Base-by-base conservation (phyloP, 2,888 invertebrate genomes). In the Dynastes hyllus region DNA sequence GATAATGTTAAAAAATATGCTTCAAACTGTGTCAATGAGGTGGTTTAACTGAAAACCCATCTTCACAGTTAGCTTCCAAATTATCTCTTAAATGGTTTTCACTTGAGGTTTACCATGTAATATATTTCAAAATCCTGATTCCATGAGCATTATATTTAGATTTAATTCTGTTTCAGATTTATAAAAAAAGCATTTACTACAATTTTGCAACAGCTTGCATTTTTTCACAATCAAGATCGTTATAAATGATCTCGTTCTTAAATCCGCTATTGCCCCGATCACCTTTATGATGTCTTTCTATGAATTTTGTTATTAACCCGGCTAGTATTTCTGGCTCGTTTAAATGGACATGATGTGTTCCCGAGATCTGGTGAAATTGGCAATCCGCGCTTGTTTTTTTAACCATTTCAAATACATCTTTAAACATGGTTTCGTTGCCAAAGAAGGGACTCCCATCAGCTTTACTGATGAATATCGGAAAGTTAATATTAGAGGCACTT, bases 321-420 rank as follows among this genome's bases (percentile, higher is more conserved):
- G 37, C 69, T 11, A 79, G 27, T n/a, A 61, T 22, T 84, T 93
- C 91, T 1, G 95, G 93, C 82, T 93, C 90, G 82, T 93, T 94
- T 80, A 96, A 90, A 89, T 95, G 95, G n/a, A 93, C 90, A 87
- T 95, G 95, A 89, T 95, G 95, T 2, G 91, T 91, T 0, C 95
- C 95, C 16, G 93, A 91, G 0, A 95, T 89, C 80, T 91, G 90
- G 78, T 93, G 91, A 81, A 90, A 90, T 53, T 69, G 66, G 83
- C 92, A 94, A 66, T 91, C 89, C 0, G 89, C 88, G 83, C 92
- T 91, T 80, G 83, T 90, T 78, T 89, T 88, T 77, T 89, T 91
- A 37, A 94, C 86, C 9, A 91, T 85, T 69, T 90, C 29, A 93
- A 67, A 40, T 32, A 79, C 73, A 13, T 77, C 66, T 32, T 65